Percentiles rank a stretch among this genome's conserved stretches.
Conservation (phyloP, 2,113 vertebrate genomes). For the Typhlomys cinereus region DNA sequence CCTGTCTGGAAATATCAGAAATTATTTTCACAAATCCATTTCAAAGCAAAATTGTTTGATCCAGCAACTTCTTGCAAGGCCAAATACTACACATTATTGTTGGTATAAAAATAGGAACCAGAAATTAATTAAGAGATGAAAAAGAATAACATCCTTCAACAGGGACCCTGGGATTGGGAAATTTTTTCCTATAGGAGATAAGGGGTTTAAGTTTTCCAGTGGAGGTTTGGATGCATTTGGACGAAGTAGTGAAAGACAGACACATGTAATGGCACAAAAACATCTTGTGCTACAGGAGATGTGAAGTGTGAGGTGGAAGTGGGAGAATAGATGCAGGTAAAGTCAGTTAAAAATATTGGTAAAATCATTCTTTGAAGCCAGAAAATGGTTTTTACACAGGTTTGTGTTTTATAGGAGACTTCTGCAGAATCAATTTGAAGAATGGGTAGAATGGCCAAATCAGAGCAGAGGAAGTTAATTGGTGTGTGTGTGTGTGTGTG, state of each 20-base stretch:
- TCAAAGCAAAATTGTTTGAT: background rate
- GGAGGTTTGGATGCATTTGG: background rate
- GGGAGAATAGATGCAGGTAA: background rate
- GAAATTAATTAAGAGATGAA: background rate
- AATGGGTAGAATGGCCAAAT: background rate
- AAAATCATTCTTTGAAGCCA: background rate
- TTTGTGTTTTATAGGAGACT: background rate
- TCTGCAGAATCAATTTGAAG: background rate
- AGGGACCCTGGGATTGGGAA: background rate
- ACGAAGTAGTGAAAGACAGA: background rate
- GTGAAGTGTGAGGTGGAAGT: background rate
- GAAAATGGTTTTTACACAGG: background rate
- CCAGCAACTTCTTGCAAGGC: background rate
- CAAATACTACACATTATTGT: background rate
- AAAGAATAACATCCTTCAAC: background rate
- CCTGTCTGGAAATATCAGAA: background rate
- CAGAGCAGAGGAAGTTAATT: background rate
- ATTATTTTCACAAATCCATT: background rate
- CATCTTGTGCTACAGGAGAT: background rate
- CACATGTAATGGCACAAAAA: background rate
- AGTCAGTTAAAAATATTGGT: background rate
- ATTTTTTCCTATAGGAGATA: background rate
- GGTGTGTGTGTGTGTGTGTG: too few relatives aligned
- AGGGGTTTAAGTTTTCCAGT: background rate
- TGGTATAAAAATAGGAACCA: background rate